Conservation (phyloP, 1,140 invertebrate genomes). For the Pollicipes pollicipes region DNA sequence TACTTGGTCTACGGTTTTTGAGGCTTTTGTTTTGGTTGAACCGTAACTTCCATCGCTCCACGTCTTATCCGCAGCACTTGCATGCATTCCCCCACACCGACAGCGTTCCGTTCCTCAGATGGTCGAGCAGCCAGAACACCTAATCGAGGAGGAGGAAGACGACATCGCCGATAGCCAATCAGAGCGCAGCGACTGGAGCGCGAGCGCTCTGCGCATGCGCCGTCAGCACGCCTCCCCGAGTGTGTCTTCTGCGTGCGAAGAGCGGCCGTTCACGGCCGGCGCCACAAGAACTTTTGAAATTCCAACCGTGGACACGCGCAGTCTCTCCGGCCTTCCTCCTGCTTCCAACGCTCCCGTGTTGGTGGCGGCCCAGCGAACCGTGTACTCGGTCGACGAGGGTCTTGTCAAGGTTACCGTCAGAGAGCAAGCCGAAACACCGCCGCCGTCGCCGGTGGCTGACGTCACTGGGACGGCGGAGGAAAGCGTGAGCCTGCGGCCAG, state of each 20-base stretch:
- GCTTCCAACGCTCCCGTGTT: not conserved
- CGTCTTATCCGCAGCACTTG: too few relatives aligned
- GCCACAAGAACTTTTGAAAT: conserved; percentile 2
- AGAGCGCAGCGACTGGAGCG: not conserved
- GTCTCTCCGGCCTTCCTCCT: not conserved
- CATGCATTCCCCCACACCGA: too few relatives aligned
- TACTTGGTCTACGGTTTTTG: too few relatives aligned
- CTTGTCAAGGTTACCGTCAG: not conserved
- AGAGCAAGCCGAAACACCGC: not conserved
- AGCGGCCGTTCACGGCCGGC: not conserved
- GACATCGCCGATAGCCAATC: not conserved
- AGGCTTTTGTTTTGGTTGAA: too few relatives aligned
- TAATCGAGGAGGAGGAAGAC: not conserved
- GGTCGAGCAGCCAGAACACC: not conserved
- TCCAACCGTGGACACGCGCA: not conserved
- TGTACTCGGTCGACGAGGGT: not conserved
- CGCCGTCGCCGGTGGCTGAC: too few relatives aligned
- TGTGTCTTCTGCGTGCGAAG: not conserved
- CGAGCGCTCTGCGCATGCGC: not conserved
- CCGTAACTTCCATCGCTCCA: too few relatives aligned
- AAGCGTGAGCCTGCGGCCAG: not conserved
- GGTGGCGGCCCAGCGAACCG: not conserved
- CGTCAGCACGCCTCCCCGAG: not conserved
- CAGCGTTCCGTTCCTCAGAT: not conserved
- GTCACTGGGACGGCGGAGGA: not conserved